Conservation (phyloP, 1,140 invertebrate species). For the Drosophila athabasca region DNA sequence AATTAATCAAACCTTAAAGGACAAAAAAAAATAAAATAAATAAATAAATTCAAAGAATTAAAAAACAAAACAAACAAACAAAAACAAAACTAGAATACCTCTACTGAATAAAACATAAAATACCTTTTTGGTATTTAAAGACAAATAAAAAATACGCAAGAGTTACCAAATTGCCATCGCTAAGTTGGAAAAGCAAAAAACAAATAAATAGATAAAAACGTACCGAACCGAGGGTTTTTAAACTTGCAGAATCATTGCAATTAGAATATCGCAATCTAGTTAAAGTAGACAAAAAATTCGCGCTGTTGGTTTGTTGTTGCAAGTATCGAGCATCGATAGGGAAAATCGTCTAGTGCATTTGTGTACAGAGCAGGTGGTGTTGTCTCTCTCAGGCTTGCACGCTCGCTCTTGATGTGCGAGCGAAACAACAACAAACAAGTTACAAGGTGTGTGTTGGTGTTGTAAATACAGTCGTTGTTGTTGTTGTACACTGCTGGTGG, state of each 20-base stretch:
- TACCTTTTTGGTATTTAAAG: no score
- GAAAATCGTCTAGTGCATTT: conserved; percentile 62
- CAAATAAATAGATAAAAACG: neutral
- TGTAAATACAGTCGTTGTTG: conserved; percentile 70
- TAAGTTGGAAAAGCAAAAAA: conserved; percentile 3
- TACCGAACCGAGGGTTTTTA: conserved; percentile 19
- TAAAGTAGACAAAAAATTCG: neutral
- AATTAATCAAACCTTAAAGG: no score
- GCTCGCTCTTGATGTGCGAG: conserved; percentile 64
- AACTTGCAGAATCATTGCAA: conserved; percentile 10
- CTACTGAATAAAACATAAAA: no score
- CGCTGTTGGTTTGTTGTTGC: conserved; percentile 9
- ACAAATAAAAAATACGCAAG: no score
- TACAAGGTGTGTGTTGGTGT: conserved; percentile 70
- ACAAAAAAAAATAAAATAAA: no score
- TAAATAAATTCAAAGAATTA: no score
- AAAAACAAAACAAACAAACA: no score
- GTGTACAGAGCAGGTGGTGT: conserved; percentile 69
- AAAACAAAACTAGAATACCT: no score
- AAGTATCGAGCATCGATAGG: conserved; percentile 29
- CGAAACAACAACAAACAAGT: conserved; percentile 80
- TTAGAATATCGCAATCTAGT: neutral
- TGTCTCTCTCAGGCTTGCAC: conserved; percentile 60
- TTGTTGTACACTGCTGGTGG: conserved; percentile 66
- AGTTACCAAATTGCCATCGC: no score